Evolutionary conservation across 2,797 vertebrate genomes (phyloP), one percentile per base, ranked within the genome.

Genomic region (Rhinichthys osculus): DNA sequence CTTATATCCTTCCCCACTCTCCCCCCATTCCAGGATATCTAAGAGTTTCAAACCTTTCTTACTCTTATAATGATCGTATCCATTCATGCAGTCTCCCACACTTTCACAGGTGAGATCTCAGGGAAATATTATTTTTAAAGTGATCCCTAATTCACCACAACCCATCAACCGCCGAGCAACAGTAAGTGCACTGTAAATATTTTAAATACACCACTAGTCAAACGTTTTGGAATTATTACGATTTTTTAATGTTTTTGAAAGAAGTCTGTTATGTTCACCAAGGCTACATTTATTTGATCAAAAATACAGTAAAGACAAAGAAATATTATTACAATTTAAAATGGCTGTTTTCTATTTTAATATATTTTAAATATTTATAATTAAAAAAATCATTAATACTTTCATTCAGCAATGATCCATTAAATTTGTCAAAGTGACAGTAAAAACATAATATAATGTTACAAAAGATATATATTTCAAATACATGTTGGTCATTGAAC

Each of bases 41-140:
- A 21, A n/a, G 23, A 81, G 10, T 81, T 81, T 81, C 2, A 27
- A 70, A 38, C 16, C 3, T 7, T 72, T 59, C 4, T 30, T 3
- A 35, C 7, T 71, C 27, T 47, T 62, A 27, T 33, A 64, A 40
- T 80, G 21, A 71, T 16, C 21, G 1, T 35, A 42, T 30, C n/a
- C 16, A 27, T 83, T 57, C 21, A 70, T 71, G 8, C 17, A 23
- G 50, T 86, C 13, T 79, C 57, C 5, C 50, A 38, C 6, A 16
- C 23, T 74, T 81, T 72, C 54, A 57, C 90, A 99, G 98, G 94
- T 95, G 3, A 92, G 93, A 64, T 97, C 97, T 30, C 93, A 93
- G 1, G 96, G 97, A 42, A 97, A 96, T 5, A 96, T 98, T 90
- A 93, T 96, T 93, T 98, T 98, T 90, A 99, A 98, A 93, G 93